A percentile compares a stretch with the other conserved stretches of the same genome.
Conservation (phyloP, 1,140 invertebrate species). For the Pseudomyrmex concolor region DNA sequence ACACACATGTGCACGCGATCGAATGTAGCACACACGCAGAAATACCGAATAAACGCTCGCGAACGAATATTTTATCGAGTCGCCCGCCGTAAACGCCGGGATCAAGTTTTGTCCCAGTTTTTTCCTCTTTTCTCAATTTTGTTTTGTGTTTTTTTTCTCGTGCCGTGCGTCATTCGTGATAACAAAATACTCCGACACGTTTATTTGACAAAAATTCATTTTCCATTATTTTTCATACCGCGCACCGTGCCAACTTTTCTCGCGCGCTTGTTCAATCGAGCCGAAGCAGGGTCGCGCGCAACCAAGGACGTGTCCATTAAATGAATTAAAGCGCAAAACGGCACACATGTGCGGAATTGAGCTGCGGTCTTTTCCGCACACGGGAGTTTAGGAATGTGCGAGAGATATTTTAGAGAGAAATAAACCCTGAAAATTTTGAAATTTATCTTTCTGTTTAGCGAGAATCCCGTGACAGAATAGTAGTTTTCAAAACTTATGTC, state of each 20-base stretch:
- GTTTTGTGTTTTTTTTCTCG: neutral
- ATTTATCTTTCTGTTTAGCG: neutral
- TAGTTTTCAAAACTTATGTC: neutral
- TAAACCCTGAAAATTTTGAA: neutral
- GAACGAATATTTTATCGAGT: constrained; percentile 51
- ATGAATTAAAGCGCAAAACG: constrained; percentile 45
- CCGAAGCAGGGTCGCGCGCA: neutral
- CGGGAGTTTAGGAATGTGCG: neutral
- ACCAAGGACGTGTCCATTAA: constrained; percentile 46
- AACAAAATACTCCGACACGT: constrained; percentile 57
- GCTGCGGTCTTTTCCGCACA: neutral
- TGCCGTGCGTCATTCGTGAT: constrained; percentile 53
- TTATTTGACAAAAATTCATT: constrained; percentile 62
- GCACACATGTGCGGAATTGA: constrained; percentile 29
- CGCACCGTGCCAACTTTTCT: constrained; percentile 44
- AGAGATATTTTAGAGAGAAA: constrained; percentile 1
- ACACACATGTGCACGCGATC: neutral
- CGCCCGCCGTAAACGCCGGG: constrained; percentile 28
- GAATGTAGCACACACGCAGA: neutral
- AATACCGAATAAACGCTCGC: constrained; percentile 35
- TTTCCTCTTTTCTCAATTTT: neutral
- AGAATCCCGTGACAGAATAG: neutral
- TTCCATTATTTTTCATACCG: constrained; percentile 45
- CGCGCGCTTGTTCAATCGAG: constrained; percentile 17
- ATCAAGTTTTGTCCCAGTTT: constrained; percentile 22